Evolutionary conservation across 2,113 vertebrate species (phyloP).

Genomic region (Tachycineta bicolor): DNA sequence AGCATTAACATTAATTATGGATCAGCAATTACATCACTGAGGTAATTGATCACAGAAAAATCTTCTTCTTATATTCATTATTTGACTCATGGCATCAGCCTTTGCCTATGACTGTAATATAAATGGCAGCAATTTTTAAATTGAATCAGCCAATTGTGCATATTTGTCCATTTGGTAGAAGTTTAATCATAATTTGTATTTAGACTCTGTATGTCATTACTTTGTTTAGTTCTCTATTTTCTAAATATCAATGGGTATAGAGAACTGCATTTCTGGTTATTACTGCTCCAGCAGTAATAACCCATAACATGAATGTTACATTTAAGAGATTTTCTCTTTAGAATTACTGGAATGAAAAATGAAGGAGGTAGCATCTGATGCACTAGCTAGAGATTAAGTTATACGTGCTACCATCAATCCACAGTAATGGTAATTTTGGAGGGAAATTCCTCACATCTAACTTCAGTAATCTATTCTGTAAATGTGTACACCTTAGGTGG

Average conservation of each 20-base stretch:
- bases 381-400: background rate
- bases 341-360: background rate
- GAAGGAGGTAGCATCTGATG: background rate
- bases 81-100: background rate
- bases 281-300: background rate
- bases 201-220: background rate
- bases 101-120: background rate
- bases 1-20: background rate
- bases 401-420: background rate
- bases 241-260: background rate
- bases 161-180: background rate
- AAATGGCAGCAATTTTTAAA: background rate
- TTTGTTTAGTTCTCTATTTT: background rate
- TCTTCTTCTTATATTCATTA: background rate
- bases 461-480: background rate
- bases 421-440: background rate
- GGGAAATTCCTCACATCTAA: background rate
- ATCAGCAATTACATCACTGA: background rate
- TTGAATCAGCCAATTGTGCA: background rate
- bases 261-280: background rate
- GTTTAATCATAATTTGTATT: background rate
- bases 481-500: background rate
- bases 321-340: background rate
- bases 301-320: fast-evolving
- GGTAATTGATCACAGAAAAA: background rate